Base-by-base conservation (phyloP, 2,888 invertebrate species). In the Ennomos quercinarius region DNA sequence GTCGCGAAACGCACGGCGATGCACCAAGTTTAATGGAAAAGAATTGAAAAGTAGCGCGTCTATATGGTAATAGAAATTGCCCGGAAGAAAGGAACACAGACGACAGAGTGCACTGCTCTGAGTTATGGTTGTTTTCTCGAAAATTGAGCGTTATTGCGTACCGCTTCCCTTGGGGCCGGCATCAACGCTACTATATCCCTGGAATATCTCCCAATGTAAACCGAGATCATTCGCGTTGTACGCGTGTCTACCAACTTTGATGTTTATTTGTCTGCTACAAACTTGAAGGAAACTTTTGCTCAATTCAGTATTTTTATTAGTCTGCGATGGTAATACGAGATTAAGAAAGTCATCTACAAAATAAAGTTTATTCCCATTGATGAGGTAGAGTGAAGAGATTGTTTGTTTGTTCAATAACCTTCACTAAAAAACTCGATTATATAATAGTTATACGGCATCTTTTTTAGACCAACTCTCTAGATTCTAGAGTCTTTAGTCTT, bases 1-100 rank as follows among this genome's bases (percentile, higher is more conserved):
- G 70, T 78, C 79, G 78, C 77, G 80, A 83, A 89, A 90, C 89
- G 89, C 90, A 89, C 84, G 74, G 75, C 88, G 85, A 88, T 90
- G 90, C 87, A 89, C 87, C 89, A 89, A 92, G 85, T 92, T 91
- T 91, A 92, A 91, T 92, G 91, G 91, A 91, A 91, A 91, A 91
- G 92, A 91, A 91, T 91, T 91, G 91, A 92, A 91, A 91, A 92
- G 90, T 90, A 90, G 89, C 91, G 86, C 85, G 87, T 92, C 92
- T 92, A 91, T 92, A 92, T 92, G 92, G 91, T 91, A 92, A 92
- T 92, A 91, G 88, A 92, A 91, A 91, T 91, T 90, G 91, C 87
- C 90, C 84, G 91, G 90, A 90, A 91, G 91, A 91, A 91, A 89
- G 86, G 85, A 91, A 87, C 85, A 87, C 83, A 88, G 86, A 86